phyloP scores from a whole-genome alignment of 2,888 invertebrate species.

The Tenthredo livida region DNA sequence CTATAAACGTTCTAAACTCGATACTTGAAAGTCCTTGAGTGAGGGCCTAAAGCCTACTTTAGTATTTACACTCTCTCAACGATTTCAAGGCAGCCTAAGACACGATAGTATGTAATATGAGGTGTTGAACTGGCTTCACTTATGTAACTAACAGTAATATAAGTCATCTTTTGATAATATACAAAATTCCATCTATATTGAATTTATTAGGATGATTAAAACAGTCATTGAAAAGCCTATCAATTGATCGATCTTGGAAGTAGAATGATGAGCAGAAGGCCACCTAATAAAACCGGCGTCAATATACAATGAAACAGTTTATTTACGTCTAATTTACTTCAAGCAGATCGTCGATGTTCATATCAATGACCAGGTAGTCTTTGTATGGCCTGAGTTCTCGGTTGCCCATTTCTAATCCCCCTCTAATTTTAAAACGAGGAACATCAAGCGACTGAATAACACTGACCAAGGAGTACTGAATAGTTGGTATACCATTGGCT shows the following conservation, averaged over 20 bases:
- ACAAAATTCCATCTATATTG: not conserved
- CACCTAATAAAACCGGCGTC: not conserved
- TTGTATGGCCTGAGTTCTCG: constrained; percentile 56
- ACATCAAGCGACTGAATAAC: constrained; percentile 26
- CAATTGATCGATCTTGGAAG: not conserved
- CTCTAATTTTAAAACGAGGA: constrained; percentile 49
- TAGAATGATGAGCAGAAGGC: not conserved
- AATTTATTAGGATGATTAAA: not conserved
- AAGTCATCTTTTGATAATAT: constrained; percentile 7
- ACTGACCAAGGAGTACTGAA: constrained; percentile 41
- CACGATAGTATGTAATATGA: not conserved
- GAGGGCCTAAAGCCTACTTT: not conserved
- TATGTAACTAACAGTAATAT: constrained; percentile 25
- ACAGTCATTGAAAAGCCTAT: not conserved
- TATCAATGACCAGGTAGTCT: constrained; percentile 68
- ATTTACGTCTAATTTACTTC: constrained; percentile 69
- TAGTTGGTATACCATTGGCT: constrained; percentile 43
- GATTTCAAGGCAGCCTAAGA: not conserved
- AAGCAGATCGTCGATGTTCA: constrained; percentile 63
- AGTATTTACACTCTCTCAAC: not conserved
- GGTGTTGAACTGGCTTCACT: constrained; percentile 35
- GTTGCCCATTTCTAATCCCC: constrained; percentile 53
- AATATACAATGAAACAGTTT: constrained; percentile 40
- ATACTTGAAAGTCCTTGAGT: not conserved
- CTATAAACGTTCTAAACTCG: not conserved